Percentiles rank a stretch among this genome's conserved stretches.
Evolutionary conservation across 2,113 vertebrate species (phyloP).

Genomic region (Ophthalmolycus amberensis): DNA sequence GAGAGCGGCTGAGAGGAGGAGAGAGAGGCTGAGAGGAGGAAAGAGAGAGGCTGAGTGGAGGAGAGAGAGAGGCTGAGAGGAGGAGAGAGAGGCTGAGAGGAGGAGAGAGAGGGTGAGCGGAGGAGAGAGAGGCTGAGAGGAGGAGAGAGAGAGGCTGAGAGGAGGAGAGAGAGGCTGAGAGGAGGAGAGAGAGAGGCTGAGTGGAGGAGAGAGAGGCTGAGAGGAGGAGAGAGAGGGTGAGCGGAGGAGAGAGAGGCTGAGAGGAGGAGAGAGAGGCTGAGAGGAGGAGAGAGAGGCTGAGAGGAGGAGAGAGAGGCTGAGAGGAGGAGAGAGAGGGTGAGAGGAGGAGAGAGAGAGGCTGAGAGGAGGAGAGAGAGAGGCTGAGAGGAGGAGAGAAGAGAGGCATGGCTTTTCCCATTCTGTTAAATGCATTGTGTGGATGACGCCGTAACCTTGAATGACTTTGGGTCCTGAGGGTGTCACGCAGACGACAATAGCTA

Average conservation of each 20-base stretch:
- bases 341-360: background rate
- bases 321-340: background rate
- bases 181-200: no score
- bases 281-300: background rate
- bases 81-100: no score
- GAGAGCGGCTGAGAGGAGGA: no score
- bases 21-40: no score
- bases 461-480: constrained; percentile 15
- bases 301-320: background rate
- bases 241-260: background rate
- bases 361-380: background rate
- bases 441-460: constrained; percentile 43
- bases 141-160: no score
- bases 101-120: no score
- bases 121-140: no score
- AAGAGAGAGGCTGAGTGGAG: no score
- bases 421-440: constrained; percentile 9
- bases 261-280: background rate
- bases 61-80: no score
- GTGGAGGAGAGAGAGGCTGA: no score
- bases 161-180: no score
- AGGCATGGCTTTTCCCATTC: background rate
- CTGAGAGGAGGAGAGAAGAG: background rate
- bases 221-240: background rate
- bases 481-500: constrained; percentile 34